A percentile compares a stretch with the other conserved stretches of the same genome.
Evolutionary conservation across 2,888 invertebrate genomes (phyloP).

Genomic region (Dynastes grantii): DNA sequence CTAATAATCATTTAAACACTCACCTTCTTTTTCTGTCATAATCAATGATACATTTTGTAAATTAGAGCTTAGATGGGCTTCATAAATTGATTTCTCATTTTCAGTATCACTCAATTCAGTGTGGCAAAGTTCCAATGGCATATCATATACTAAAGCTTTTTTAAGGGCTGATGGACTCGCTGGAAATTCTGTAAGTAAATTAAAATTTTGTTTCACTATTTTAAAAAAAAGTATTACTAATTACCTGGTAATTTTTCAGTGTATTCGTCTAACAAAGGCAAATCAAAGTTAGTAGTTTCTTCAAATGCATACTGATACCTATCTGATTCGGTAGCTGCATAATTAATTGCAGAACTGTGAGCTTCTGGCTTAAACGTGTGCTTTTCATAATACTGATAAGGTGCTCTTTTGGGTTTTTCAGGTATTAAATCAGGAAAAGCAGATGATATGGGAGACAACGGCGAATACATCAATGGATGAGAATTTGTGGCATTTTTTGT

Average conservation of each 20-base stretch:
- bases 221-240: not conserved
- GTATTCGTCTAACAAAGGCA: slow-evolving; percentile 61
- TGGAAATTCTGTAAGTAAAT: slow-evolving; percentile 69
- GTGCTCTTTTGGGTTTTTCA: slow-evolving; percentile 63
- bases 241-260: slow-evolving; percentile 65
- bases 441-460: slow-evolving; percentile 64
- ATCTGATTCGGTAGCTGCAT: slow-evolving; percentile 14
- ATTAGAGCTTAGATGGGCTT: slow-evolving; percentile 72
- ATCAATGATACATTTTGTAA: slow-evolving; percentile 71
- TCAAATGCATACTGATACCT: slow-evolving; percentile 55
- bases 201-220: too few species aligned
- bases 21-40: slow-evolving; percentile 71
- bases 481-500: slow-evolving; percentile 67
- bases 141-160: slow-evolving; percentile 72
- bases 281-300: slow-evolving; percentile 60
- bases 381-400: slow-evolving; percentile 58
- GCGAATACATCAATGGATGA: slow-evolving; percentile 69
- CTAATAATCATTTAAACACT: not conserved
- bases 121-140: slow-evolving; percentile 73
- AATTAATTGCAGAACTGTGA: slow-evolving; percentile 61
- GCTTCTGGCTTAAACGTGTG: slow-evolving; percentile 64
- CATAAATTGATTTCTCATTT: slow-evolving; percentile 72
- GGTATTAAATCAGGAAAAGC: slow-evolving; percentile 69
- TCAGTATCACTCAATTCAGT: slow-evolving; percentile 69
- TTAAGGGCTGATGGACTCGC: slow-evolving; percentile 75